Conservation (phyloP, 2,797 vertebrate genomes). For the Ambastaia sidthimunki region DNA sequence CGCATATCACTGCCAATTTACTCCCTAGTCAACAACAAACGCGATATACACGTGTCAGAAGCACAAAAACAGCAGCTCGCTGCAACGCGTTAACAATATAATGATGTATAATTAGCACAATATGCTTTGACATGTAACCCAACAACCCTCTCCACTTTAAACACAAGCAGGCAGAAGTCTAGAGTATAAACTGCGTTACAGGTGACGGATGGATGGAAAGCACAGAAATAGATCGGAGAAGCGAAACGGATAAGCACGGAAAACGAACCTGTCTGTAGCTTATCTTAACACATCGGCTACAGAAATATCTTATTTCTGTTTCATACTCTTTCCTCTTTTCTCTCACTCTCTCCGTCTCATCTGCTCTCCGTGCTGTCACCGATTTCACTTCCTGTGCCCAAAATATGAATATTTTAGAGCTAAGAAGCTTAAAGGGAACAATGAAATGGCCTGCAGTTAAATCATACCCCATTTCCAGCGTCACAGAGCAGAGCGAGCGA, state of each 20-base stretch:
- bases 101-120: slow-evolving; percentile 42
- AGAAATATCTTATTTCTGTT: slow-evolving; percentile 49
- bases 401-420: slow-evolving; percentile 84
- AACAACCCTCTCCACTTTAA: slow-evolving; percentile 13
- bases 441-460: slow-evolving; percentile 80
- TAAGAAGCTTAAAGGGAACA: slow-evolving; percentile 84
- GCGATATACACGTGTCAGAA: not conserved
- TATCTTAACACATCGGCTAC: slow-evolving; percentile 69
- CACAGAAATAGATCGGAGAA: slow-evolving; percentile 1
- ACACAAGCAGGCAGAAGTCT: slow-evolving; percentile 3
- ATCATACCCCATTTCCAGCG: slow-evolving; percentile 77
- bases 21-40: slow-evolving; percentile 11
- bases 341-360: slow-evolving; percentile 64
- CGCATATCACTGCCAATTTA: slow-evolving; percentile 22
- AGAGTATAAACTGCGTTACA: not conserved
- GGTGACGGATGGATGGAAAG: slow-evolving; percentile 7
- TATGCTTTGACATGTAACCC: slow-evolving; percentile 28
- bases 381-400: slow-evolving; percentile 72
- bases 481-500: slow-evolving; percentile 67
- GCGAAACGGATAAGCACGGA: slow-evolving; percentile 3
- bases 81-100: slow-evolving; percentile 31
- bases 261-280: slow-evolving; percentile 53
- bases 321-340: slow-evolving; percentile 59
- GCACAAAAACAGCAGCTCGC: not conserved
- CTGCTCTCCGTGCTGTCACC: slow-evolving; percentile 63